phyloP scores from a whole-genome alignment of 2,797 vertebrate species.

The Novumbra hubbsi region DNA sequence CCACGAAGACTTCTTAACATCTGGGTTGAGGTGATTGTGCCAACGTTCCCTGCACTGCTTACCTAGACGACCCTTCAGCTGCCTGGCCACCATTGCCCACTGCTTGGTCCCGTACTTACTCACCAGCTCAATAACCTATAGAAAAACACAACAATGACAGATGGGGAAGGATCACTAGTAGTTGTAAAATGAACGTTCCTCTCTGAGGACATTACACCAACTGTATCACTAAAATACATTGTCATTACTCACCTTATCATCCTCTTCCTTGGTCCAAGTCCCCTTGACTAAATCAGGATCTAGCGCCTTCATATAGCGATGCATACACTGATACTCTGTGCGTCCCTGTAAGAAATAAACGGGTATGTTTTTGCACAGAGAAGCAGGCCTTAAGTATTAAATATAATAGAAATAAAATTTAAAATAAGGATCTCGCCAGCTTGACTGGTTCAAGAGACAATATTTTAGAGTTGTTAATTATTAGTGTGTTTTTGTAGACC shows the following conservation, averaged over 20 bases:
- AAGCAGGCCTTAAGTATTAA: neutral
- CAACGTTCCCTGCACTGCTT: constrained; percentile 95
- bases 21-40: constrained; percentile 90
- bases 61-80: constrained; percentile 84
- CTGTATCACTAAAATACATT: neutral
- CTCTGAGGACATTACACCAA: neutral
- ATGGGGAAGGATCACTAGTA: neutral
- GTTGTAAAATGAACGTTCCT: neutral
- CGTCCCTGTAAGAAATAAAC: constrained; percentile 73
- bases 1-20: constrained; percentile 88
- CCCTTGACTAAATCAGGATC: constrained; percentile 85
- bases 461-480: no score
- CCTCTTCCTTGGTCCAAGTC: constrained; percentile 90
- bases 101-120: constrained; percentile 82
- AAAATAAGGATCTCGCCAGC: no score
- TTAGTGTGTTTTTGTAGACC: no score
- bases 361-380: neutral
- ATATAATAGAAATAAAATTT: no score
- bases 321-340: constrained; percentile 83
- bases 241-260: constrained; percentile 79
- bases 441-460: no score
- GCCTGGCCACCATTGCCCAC: constrained; percentile 84
- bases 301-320: constrained; percentile 81
- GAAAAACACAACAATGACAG: constrained; percentile 7
- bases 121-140: constrained; percentile 87